phyloP scores from a whole-genome alignment of 2,113 vertebrate species.

The Spea bombifrons region DNA sequence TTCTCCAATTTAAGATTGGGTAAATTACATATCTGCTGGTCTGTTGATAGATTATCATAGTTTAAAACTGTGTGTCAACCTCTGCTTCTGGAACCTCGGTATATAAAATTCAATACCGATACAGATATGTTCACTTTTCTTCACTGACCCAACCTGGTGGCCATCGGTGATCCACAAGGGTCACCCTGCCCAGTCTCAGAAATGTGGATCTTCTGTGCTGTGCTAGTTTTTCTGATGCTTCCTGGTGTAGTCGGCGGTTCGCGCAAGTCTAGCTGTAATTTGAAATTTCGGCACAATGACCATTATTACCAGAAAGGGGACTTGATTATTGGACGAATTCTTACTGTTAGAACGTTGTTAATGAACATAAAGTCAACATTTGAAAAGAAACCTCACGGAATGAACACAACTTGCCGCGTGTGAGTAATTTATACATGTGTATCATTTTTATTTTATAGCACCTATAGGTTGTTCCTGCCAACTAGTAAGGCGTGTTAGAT shows the following conservation, averaged over 20 bases:
- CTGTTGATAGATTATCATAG: no score
- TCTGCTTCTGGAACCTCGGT: no score
- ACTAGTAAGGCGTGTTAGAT: no score
- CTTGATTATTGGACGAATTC: background rate
- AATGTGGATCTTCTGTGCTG: background rate
- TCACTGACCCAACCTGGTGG: no score
- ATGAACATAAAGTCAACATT: background rate
- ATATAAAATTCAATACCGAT: no score
- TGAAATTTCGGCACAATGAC: background rate
- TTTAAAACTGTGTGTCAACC: no score
- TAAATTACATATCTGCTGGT: no score
- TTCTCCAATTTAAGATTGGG: no score
- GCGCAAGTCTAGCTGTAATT: background rate
- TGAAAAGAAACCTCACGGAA: background rate
- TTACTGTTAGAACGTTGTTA: background rate
- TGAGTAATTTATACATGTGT: background rate
- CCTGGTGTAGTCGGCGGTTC: background rate
- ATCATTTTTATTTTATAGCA: no score
- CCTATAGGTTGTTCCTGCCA: no score
- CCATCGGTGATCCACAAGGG: no score
- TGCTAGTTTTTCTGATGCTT: background rate
- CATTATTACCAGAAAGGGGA: slow-evolving; percentile 1
- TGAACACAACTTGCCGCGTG: background rate
- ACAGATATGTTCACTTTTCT: no score
- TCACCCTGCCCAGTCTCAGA: background rate